Conservation (phyloP, 2,797 vertebrate species). For the Percopsis omiscomaycus region DNA sequence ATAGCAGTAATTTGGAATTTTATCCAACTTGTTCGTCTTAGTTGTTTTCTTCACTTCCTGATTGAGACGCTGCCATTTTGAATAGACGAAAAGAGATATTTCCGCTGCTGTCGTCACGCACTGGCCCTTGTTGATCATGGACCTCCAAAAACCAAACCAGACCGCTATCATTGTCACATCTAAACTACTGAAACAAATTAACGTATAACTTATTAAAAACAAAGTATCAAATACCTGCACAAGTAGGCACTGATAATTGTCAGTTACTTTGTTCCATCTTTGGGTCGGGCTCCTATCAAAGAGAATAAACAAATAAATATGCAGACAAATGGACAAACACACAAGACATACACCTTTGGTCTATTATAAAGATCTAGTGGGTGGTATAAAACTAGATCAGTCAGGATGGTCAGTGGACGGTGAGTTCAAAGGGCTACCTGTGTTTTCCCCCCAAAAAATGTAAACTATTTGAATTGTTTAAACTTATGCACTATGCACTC, state of each 20-base stretch:
- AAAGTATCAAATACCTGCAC: neutral
- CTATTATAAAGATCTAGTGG: too few relatives aligned
- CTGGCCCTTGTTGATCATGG: constrained; percentile 38
- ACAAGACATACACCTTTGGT: too few relatives aligned
- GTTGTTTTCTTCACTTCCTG: constrained; percentile 77
- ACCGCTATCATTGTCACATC: neutral
- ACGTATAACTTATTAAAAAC: neutral
- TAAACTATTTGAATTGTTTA: too few relatives aligned
- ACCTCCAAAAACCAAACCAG: constrained; percentile 19
- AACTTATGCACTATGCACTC: too few relatives aligned
- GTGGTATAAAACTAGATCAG: too few relatives aligned
- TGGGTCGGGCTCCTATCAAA: neutral
- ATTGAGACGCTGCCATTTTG: constrained; percentile 80
- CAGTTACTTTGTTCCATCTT: neutral
- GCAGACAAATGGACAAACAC: too few relatives aligned
- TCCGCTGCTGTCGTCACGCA: constrained; percentile 75
- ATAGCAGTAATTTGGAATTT: constrained; percentile 43
- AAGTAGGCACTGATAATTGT: too few relatives aligned
- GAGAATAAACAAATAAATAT: neutral
- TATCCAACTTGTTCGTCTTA: constrained; percentile 75
- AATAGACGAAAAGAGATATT: constrained; percentile 72
- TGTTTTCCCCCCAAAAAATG: too few relatives aligned
- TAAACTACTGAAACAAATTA: neutral
- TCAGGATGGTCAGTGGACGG: neutral
- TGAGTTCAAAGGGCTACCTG: neutral